Evolutionary conservation across 2,797 vertebrate species (phyloP).

Genomic region (Chelonia mydas): DNA sequence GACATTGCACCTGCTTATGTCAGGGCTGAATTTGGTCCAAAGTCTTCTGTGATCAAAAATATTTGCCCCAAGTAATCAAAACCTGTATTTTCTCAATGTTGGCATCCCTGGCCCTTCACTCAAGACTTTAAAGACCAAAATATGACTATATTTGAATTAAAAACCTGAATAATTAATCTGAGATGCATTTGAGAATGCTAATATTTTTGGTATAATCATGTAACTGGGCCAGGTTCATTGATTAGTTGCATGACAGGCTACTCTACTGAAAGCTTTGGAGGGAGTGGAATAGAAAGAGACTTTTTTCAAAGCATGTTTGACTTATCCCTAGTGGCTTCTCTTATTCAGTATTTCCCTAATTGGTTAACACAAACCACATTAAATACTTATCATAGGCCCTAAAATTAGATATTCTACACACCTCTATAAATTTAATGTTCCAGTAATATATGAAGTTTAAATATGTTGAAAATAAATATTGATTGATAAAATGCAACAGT

Average conservation of each 20-base stretch:
- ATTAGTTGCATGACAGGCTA: not conserved
- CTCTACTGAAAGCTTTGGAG: not conserved
- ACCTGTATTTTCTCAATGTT: not conserved
- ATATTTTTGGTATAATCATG: not conserved
- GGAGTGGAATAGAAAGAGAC: not conserved
- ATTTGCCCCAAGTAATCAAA: not conserved
- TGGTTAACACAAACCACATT: not conserved
- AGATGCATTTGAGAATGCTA: not conserved
- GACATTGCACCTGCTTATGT: not conserved
- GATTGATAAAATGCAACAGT: conserved; percentile 57
- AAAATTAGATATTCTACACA: conserved; percentile 56
- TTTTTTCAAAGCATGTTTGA: not conserved
- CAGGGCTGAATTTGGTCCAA: not conserved
- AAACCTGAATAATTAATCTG: not conserved
- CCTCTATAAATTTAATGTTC: conserved; percentile 55
- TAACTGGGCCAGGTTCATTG: not conserved
- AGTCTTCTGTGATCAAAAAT: not conserved
- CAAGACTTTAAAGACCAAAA: not conserved
- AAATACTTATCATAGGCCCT: conserved; percentile 17
- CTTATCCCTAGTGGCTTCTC: not conserved
- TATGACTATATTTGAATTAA: not conserved
- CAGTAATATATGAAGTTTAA: conserved; percentile 56
- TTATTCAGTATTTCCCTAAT: not conserved
- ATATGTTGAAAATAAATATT: conserved; percentile 68
- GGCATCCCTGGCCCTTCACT: not conserved